Evolutionary conservation across 2,113 vertebrate genomes (phyloP).

Genomic region (Oncorhynchus gorbuscha): DNA sequence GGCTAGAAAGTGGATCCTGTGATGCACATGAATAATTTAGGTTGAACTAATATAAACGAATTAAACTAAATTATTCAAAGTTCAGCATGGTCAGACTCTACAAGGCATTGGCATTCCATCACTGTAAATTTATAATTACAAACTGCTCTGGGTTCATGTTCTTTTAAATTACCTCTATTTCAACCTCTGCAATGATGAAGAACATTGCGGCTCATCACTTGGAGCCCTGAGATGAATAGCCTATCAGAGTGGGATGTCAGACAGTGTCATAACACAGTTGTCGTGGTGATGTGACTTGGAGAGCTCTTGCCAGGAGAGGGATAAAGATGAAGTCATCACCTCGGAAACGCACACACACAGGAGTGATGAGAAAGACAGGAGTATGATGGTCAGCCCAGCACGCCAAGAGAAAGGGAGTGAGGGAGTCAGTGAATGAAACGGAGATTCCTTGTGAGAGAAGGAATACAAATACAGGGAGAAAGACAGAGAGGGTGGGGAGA

Average conservation of each 20-base stretch:
- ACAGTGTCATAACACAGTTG: conserved; percentile 21
- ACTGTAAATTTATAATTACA: background rate
- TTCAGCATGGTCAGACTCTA: conserved; percentile 2
- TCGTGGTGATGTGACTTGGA: conserved; percentile 18
- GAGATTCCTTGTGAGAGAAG: background rate
- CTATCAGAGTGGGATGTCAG: conserved; percentile 42
- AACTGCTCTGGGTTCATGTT: background rate
- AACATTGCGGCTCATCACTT: conserved; percentile 7
- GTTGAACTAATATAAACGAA: conserved; percentile 28
- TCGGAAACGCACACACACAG: background rate
- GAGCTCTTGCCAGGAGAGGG: background rate
- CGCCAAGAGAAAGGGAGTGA: background rate
- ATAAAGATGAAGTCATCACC: background rate
- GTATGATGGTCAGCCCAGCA: background rate
- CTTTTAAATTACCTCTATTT: background rate
- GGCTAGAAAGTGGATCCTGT: conserved; percentile 30
- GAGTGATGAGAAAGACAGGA: background rate
- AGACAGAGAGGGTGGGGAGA: too few relatives aligned
- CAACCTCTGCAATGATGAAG: conserved; percentile 39
- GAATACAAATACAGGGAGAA: conserved; percentile 11
- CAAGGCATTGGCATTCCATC: background rate
- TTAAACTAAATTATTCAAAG: conserved; percentile 33
- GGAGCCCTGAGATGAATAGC: conserved; percentile 43
- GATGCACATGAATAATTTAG: conserved; percentile 28
- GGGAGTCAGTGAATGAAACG: background rate